A percentile compares a stretch with the other conserved stretches of the same genome.
These are phyloP conservation scores for Ochotona princeps DNA, from an alignment of 2,113 vertebrate species.

Conservation along the genomic window DNA sequence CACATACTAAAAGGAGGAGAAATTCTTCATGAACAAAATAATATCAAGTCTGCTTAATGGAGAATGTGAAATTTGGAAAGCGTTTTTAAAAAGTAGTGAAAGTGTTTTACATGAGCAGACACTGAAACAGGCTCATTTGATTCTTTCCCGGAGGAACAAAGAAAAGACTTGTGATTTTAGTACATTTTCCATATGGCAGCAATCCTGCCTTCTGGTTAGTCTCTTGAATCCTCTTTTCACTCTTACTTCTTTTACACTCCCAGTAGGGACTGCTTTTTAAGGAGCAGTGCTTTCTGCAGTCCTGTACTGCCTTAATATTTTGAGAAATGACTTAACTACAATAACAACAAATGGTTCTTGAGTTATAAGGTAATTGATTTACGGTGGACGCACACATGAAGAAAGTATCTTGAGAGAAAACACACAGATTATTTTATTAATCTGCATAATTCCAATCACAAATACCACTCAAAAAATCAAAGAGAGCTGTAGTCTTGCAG, in stretches of 20 bases:
- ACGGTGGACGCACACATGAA: neutral
- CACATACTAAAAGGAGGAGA: neutral
- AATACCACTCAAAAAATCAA: neutral
- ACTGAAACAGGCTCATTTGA: neutral
- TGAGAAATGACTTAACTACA: neutral
- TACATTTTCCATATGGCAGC: neutral
- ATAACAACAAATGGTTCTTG: neutral
- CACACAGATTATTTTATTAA: neutral
- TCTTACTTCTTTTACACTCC: neutral
- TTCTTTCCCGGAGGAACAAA: neutral
- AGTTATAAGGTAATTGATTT: neutral
- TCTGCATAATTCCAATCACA: neutral
- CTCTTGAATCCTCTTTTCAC: neutral
- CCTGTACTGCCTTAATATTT: neutral
- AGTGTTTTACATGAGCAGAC: neutral
- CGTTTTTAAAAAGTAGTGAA: conserved; percentile 22
- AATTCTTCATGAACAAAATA: neutral
- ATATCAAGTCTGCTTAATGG: neutral
- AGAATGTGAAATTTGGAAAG: conserved; percentile 17
- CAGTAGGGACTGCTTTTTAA: neutral
- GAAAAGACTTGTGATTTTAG: neutral
- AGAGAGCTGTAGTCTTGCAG: conserved; percentile 8
- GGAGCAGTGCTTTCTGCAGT: neutral
- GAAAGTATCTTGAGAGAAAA: conserved; percentile 7
- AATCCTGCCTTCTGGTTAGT: neutral